Evolutionary conservation across 2,888 invertebrate genomes (phyloP).

Genomic region (Chaitophorus viminalis): DNA sequence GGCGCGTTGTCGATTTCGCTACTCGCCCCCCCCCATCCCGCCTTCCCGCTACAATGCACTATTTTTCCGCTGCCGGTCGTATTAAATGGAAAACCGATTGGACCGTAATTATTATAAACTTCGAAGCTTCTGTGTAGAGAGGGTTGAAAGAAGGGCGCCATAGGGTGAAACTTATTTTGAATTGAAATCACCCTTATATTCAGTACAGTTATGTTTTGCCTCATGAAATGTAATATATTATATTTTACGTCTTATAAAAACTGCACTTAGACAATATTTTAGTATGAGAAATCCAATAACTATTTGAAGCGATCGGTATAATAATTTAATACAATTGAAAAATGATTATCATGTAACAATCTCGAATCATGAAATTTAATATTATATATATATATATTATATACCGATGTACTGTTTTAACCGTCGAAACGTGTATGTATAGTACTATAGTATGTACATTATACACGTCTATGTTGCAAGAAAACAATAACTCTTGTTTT

Average conservation of each 20-base stretch:
- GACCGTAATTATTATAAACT: conserved; percentile 14
- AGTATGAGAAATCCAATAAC: not conserved
- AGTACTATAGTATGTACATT: no score
- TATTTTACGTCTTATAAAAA: not conserved
- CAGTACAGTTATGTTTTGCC: not conserved
- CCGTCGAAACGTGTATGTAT: not conserved
- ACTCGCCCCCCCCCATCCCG: no score
- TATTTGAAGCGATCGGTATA: not conserved
- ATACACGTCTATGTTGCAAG: not conserved
- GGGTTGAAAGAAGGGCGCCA: not conserved
- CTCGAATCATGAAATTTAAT: not conserved
- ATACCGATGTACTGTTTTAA: not conserved
- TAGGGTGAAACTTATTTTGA: not conserved
- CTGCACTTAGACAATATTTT: not conserved
- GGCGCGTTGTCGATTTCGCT: not conserved
- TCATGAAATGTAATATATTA: not conserved
- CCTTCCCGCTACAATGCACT: no score
- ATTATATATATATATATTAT: not conserved
- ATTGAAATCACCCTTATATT: not conserved
- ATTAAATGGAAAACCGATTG: conserved; percentile 21
- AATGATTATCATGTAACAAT: not conserved
- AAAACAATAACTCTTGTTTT: not conserved
- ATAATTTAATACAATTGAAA: not conserved
- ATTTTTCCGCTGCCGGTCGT: not conserved
- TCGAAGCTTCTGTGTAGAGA: not conserved